Percentiles rank a stretch among this genome's conserved stretches.
Evolutionary conservation across 2,113 vertebrate genomes (phyloP).

Genomic region (Dipodomys merriami): DNA sequence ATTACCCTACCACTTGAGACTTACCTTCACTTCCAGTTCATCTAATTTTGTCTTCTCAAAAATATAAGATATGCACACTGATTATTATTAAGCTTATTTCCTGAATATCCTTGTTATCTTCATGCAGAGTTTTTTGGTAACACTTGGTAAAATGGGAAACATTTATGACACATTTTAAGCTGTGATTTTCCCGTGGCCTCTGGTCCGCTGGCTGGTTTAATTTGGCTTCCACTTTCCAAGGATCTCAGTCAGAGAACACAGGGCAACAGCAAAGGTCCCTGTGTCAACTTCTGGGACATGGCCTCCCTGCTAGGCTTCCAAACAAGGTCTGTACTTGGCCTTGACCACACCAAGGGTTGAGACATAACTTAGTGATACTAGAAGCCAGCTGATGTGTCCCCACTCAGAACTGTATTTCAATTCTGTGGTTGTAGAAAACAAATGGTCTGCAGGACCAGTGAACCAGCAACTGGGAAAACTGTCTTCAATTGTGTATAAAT

Average conservation of each 20-base stretch:
- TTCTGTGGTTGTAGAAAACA: slow-evolving; percentile 39
- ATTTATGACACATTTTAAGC: not conserved
- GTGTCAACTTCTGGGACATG: not conserved
- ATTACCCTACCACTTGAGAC: too few species aligned
- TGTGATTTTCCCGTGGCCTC: not conserved
- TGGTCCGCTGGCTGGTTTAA: not conserved
- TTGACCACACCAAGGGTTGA: not conserved
- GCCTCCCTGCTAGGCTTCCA: not conserved
- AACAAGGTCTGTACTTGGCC: slow-evolving; percentile 8
- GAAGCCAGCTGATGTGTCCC: not conserved
- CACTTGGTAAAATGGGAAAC: not conserved
- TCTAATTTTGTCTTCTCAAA: not conserved
- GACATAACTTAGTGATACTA: not conserved
- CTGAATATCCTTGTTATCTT: not conserved
- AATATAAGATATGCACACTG: not conserved
- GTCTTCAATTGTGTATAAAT: slow-evolving; percentile 34
- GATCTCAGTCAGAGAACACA: not conserved
- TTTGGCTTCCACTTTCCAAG: not conserved
- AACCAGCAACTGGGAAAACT: not conserved
- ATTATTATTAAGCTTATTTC: not conserved
- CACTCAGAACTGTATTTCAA: not conserved
- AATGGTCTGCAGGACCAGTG: not conserved
- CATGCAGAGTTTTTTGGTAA: not conserved
- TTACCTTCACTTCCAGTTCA: too few species aligned
- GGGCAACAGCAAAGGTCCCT: not conserved